A percentile compares a stretch with the other conserved stretches of the same genome.
Conservation (phyloP, 30 jellyfish, hydroid and myxozoan genomes). For the Aurelia sp. region DNA sequence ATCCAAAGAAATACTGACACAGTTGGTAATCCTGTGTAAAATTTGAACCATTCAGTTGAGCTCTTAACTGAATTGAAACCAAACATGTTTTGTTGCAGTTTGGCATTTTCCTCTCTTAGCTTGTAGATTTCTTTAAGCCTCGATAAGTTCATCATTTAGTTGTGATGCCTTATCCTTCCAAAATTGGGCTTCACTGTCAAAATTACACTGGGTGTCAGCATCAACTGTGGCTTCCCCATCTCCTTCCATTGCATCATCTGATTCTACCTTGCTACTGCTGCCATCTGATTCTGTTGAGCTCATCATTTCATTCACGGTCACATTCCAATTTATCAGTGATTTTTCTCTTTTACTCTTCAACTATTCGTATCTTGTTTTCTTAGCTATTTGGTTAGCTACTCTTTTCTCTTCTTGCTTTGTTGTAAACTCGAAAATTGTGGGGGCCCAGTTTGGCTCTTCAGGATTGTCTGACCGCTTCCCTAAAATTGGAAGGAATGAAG, state of each 20-base stretch:
- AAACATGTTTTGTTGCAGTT: conserved; percentile 7
- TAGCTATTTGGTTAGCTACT: no score
- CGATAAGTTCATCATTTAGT: background rate
- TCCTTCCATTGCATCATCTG: background rate
- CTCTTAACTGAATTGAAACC: conserved; percentile 3
- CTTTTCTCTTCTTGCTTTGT: background rate
- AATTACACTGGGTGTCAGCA: background rate
- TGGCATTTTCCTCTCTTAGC: background rate
- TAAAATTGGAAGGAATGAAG: background rate
- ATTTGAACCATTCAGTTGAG: conserved; percentile 16
- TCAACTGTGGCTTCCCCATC: background rate
- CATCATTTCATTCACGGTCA: no score
- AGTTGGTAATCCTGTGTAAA: conserved; percentile 26
- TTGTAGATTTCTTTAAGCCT: conserved; percentile 6
- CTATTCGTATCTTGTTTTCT: no score
- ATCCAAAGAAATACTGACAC: conserved; percentile 26
- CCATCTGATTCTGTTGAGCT: background rate
- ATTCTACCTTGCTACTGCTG: background rate
- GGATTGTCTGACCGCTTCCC: conserved; percentile 59
- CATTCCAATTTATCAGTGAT: no score
- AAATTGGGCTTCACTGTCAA: background rate
- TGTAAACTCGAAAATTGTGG: conserved; percentile 28
- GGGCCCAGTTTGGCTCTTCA: conserved; percentile 51
- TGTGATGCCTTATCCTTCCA: background rate
- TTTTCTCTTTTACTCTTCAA: no score